Percentiles rank a stretch among this genome's conserved stretches.
Evolutionary conservation across 2,797 vertebrate genomes (phyloP).

Genomic region (Mus minutoides): DNA sequence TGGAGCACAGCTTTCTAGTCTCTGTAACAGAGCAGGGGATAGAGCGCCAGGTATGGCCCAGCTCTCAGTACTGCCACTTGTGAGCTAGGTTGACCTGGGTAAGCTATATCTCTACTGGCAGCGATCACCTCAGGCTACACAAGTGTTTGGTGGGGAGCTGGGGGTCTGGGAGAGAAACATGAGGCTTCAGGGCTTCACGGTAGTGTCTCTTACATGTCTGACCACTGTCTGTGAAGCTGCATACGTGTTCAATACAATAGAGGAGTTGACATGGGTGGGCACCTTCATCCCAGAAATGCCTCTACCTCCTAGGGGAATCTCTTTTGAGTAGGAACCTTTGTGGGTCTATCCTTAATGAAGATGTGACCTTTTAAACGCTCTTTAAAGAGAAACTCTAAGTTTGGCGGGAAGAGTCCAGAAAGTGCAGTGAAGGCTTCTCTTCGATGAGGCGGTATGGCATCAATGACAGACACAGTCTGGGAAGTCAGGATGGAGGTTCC

Average conservation of each 20-base stretch:
- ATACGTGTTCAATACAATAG: neutral
- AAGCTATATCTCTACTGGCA: neutral
- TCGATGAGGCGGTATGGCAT: too few species aligned
- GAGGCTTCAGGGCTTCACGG: neutral
- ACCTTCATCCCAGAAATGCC: neutral
- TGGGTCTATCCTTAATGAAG: accelerated
- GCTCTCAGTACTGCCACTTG: neutral
- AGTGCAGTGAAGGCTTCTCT: neutral
- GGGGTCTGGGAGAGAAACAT: neutral
- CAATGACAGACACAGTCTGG: too few species aligned
- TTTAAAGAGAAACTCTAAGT: neutral
- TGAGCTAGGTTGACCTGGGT: neutral
- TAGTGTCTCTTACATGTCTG: neutral
- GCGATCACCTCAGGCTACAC: neutral
- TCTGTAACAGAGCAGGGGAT: neutral
- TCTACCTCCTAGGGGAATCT: neutral
- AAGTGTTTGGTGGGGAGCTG: accelerated
- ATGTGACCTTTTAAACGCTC: neutral
- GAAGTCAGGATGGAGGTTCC: neutral
- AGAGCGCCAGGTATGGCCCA: accelerated
- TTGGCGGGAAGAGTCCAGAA: neutral
- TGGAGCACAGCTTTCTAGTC: accelerated
- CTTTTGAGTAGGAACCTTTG: neutral
- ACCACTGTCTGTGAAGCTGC: neutral
- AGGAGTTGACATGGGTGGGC: neutral